Base-by-base conservation (phyloP, 1,140 invertebrate genomes). In the Lasioglossum baleicum region DNA sequence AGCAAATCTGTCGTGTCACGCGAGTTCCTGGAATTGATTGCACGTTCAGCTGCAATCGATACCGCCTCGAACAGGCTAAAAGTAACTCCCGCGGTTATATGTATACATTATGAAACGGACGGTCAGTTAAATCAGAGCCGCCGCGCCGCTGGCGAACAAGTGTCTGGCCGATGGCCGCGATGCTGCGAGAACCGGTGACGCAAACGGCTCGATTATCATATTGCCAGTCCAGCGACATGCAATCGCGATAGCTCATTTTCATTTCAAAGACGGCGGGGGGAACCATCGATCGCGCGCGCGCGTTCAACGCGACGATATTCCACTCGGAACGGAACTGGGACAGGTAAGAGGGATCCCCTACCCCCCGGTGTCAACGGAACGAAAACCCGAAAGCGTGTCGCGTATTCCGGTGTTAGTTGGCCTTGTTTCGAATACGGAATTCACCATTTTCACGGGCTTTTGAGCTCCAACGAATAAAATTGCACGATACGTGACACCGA, bases 11-110 rank as follows among this genome's bases (percentile, higher is more conserved):
- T 15, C 20, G 4, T 1, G 56, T 22, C 75, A 78, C 68, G 75
- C 67, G 31, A 78, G 63, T 64, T 71, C 58, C 42, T 7, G 3
- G 68, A 77, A 77, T 61, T 31, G 48, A 42, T 71, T 78, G 42
- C 44, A 11, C 44, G 69, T 70, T 20, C 42, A 17, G 35, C 44
- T 26, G 60, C 60, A 63, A 68, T 64, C 75, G 10, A 78, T 78
- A 51, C 51, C 20, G 20, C 10, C 22, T 26, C n/a, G 7, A 11
- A 26, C 7, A 60, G 26, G 22, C 20, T 60, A 60, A 60, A 60
- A 60, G 22, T 60, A 60, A 60, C 56, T 53, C 56, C 1, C 56
- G 7, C 17, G 56, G 17, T n/a, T 13, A 8, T 26, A n/a, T n/a
- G n/a, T n/a, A 26, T 26, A 5, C 58, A 26, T 60, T 60, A 26